Evolutionary conservation across 2,888 invertebrate genomes (phyloP).

Genomic region (Heliconius aoede): DNA sequence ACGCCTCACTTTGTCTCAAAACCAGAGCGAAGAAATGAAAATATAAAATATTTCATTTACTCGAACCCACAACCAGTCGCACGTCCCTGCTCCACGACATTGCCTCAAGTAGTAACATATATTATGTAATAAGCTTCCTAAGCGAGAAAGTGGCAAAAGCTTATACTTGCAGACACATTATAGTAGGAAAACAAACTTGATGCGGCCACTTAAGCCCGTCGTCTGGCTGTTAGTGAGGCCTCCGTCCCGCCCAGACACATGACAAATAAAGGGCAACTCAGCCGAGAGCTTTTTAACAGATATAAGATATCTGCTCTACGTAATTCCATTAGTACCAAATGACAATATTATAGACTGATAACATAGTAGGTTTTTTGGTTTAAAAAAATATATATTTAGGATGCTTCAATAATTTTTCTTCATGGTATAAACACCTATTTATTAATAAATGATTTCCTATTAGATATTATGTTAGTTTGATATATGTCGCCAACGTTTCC

Average conservation of each 20-base stretch:
- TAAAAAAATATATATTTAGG: neutral
- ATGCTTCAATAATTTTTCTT: too few relatives aligned
- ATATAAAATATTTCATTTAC: too few relatives aligned
- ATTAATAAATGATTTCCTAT: neutral
- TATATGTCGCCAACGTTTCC: neutral
- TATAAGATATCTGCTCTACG: conserved; percentile 46
- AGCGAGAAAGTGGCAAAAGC: conserved; percentile 56
- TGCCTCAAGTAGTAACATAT: too few relatives aligned
- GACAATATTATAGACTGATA: conserved; percentile 5
- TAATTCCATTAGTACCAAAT: conserved; percentile 40
- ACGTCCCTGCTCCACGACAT: too few relatives aligned
- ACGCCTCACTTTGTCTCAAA: too few relatives aligned
- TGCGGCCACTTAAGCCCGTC: conserved; percentile 61
- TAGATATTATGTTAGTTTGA: neutral
- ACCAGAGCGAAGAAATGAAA: too few relatives aligned
- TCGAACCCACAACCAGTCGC: too few relatives aligned
- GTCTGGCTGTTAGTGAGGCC: conserved; percentile 46
- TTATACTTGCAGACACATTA: conserved; percentile 74
- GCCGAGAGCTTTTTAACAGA: conserved; percentile 61
- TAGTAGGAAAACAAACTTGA: conserved; percentile 71
- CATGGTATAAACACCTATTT: too few relatives aligned
- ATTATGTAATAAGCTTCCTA: conserved; percentile 58
- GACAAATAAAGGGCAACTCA: conserved; percentile 63
- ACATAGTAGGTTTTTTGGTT: neutral
- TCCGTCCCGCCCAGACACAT: conserved; percentile 56